Evolutionary conservation across 2,797 vertebrate species (phyloP).

Genomic region (Fringilla coelebs): DNA sequence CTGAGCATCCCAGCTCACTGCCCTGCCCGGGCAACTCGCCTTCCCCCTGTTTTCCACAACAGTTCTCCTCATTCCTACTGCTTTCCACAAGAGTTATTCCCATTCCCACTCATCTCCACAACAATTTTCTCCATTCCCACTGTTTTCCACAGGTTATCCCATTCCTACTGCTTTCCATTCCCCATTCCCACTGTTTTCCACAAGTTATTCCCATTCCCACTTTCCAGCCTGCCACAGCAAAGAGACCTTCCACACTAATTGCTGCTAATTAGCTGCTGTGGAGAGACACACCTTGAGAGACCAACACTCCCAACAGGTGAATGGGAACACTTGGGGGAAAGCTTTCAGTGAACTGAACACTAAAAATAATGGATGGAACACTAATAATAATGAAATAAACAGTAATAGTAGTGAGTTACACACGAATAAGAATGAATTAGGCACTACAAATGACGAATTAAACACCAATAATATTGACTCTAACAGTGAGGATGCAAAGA

Average conservation of each 20-base stretch:
- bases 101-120: not conserved
- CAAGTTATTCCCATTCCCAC: not conserved
- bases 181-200: not conserved
- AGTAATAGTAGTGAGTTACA: not conserved
- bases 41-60: not conserved
- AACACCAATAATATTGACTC: not conserved
- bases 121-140: too few species aligned
- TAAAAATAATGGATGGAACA: not conserved
- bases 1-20: not conserved
- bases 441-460: not conserved
- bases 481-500: not conserved
- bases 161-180: not conserved
- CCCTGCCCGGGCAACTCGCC: not conserved
- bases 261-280: not conserved
- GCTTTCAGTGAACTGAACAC: not conserved
- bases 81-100: rapidly evolving
- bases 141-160: rapidly evolving
- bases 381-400: not conserved
- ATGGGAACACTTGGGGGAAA: not conserved
- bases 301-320: not conserved
- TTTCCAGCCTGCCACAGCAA: not conserved
- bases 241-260: not conserved
- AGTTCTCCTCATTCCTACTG: too few species aligned
- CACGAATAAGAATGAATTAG: not conserved
- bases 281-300: not conserved